Evolutionary conservation across 1,140 invertebrate species (phyloP).

Genomic region (Tetramorium parvispinum): DNA sequence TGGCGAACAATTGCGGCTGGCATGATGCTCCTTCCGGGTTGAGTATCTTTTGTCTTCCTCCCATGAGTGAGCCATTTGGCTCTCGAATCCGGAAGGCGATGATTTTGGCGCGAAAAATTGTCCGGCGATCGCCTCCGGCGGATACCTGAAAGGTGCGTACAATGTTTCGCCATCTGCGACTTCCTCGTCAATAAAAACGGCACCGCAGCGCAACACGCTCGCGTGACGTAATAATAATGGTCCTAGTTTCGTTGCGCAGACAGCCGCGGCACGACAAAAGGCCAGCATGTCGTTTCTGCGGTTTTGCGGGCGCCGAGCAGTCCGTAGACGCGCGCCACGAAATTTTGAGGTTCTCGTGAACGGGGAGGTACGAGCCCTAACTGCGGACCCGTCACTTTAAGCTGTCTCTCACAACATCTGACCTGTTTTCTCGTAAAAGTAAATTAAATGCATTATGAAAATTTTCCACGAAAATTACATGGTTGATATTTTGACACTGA

Average conservation of each 20-base stretch:
- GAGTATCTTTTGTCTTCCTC: neutral
- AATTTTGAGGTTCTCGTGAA: slow-evolving; percentile 45
- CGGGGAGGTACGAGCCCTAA: neutral
- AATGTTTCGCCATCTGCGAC: slow-evolving; percentile 66
- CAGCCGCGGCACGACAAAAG: slow-evolving; percentile 75
- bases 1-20: slow-evolving; percentile 3
- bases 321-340: slow-evolving; percentile 63
- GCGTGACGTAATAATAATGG: slow-evolving; percentile 72
- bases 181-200: slow-evolving; percentile 58
- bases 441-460: slow-evolving; percentile 18
- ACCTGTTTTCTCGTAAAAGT: neutral
- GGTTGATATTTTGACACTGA: neutral
- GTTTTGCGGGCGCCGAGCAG: slow-evolving; percentile 77
- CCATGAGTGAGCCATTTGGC: neutral
- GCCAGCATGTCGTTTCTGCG: slow-evolving; percentile 81
- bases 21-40: slow-evolving; percentile 31
- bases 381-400: slow-evolving; percentile 41
- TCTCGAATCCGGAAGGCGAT: slow-evolving; percentile 43
- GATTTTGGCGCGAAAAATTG: slow-evolving; percentile 57
- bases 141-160: slow-evolving; percentile 58
- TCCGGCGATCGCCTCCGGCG: slow-evolving; percentile 38
- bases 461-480: slow-evolving; percentile 2
- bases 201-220: slow-evolving; percentile 57
- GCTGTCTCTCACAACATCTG: slow-evolving; percentile 38
- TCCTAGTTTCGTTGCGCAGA: slow-evolving; percentile 64